A percentile compares a stretch with the other conserved stretches of the same genome.
Conservation (phyloP, 2,797 vertebrate genomes). For the Paramormyrops hopkinsi region DNA sequence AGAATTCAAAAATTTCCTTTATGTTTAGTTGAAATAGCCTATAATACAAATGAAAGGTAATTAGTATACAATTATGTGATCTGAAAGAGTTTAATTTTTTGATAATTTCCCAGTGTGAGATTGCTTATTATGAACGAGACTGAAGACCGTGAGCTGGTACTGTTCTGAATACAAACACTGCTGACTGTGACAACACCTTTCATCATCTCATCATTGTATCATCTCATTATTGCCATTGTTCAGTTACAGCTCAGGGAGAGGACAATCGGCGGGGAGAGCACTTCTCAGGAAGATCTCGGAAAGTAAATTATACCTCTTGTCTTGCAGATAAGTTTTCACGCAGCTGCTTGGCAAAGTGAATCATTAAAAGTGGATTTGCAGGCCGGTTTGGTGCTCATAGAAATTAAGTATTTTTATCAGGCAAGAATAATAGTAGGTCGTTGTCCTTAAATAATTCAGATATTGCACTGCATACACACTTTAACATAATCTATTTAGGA, state of each 20-base stretch:
- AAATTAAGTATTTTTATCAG: background rate
- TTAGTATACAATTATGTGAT: background rate
- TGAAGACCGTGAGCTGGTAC: background rate
- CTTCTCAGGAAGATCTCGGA: background rate
- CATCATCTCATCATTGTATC: background rate
- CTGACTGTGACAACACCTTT: background rate
- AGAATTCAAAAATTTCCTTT: background rate
- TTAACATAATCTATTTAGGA: conserved; percentile 6
- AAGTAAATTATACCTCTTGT: background rate
- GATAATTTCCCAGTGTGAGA: background rate
- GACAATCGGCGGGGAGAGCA: background rate
- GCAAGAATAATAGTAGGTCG: background rate
- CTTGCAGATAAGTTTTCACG: background rate
- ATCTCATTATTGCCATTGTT: background rate
- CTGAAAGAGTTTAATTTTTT: background rate
- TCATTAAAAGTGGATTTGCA: background rate
- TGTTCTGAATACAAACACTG: background rate
- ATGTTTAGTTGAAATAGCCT: background rate
- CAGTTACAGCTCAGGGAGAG: background rate
- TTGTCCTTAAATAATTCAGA: background rate
- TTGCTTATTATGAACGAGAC: background rate
- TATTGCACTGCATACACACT: background rate
- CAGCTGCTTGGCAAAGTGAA: conserved; percentile 1
- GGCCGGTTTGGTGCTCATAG: background rate
- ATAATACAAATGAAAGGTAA: background rate